Percentiles rank a stretch among this genome's conserved stretches.
Evolutionary conservation across 2,888 invertebrate species (phyloP).

Genomic region (Byasa hedistus): DNA sequence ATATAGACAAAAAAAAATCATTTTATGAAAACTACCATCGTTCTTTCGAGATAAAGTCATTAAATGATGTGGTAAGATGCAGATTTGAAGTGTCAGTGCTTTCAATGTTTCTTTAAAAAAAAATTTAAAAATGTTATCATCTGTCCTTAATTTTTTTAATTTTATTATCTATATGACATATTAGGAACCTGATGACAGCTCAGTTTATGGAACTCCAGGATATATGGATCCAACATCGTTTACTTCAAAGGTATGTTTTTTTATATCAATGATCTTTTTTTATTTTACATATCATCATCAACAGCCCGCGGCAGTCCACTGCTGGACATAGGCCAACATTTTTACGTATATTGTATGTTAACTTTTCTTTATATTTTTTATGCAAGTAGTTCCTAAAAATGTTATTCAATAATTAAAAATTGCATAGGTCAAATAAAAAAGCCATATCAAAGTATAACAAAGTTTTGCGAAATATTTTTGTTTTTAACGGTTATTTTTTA

Average conservation of each 20-base stretch:
- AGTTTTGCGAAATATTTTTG: too few species aligned
- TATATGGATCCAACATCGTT: conserved; percentile 92
- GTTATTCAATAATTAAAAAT: too few species aligned
- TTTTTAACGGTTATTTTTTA: too few species aligned
- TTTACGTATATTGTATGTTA: too few species aligned
- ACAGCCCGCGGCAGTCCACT: too few species aligned
- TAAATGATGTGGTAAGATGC: not conserved
- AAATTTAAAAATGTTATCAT: not conserved
- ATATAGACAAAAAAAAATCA: too few species aligned
- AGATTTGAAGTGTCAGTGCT: not conserved
- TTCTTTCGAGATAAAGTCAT: not conserved
- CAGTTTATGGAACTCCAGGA: conserved; percentile 85
- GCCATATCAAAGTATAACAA: too few species aligned
- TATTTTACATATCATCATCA: too few species aligned
- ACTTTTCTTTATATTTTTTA: not conserved
- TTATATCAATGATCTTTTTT: not conserved
- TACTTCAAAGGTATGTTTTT: conserved; percentile 81
- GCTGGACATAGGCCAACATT: too few species aligned
- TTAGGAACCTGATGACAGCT: conserved; percentile 84
- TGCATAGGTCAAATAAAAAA: too few species aligned
- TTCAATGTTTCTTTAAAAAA: not conserved
- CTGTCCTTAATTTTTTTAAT: not conserved
- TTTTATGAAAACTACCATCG: not conserved
- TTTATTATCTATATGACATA: conserved; percentile 9
- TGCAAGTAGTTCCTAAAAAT: not conserved